Percentiles rank a stretch among this genome's conserved stretches.
These are phyloP conservation scores for Corythaeola cristata DNA, from an alignment of 2,113 vertebrate species.

Conservation along the genomic window DNA sequence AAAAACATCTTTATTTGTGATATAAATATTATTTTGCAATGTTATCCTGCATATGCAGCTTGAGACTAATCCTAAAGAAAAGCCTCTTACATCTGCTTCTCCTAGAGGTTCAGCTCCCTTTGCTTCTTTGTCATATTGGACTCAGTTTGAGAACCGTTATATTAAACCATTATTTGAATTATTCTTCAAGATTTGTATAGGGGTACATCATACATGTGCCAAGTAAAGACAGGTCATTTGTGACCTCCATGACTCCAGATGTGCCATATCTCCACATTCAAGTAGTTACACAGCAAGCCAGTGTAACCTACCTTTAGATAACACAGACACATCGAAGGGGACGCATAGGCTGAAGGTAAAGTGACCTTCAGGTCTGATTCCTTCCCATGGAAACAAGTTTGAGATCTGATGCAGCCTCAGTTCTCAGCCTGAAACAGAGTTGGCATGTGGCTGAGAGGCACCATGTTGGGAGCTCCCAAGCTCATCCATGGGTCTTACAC, in stretches of 20 bases:
- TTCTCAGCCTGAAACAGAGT: neutral
- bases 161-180: neutral
- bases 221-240: neutral
- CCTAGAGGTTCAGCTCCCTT: neutral
- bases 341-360: neutral
- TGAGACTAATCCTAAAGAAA: neutral
- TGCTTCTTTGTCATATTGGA: neutral
- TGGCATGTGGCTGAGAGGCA: neutral
- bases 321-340: accelerated
- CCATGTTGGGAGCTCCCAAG: accelerated
- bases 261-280: neutral
- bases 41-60: neutral
- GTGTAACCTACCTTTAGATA: neutral
- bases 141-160: neutral
- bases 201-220: neutral
- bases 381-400: neutral
- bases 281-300: neutral
- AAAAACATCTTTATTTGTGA: neutral
- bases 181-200: neutral
- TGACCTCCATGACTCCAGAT: neutral
- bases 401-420: neutral
- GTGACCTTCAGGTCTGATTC: neutral
- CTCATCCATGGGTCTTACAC: neutral
- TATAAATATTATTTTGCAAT: neutral
- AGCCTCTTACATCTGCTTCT: neutral